phyloP scores from a whole-genome alignment of 2,888 invertebrate genomes.

The Hermodice carunculata region DNA sequence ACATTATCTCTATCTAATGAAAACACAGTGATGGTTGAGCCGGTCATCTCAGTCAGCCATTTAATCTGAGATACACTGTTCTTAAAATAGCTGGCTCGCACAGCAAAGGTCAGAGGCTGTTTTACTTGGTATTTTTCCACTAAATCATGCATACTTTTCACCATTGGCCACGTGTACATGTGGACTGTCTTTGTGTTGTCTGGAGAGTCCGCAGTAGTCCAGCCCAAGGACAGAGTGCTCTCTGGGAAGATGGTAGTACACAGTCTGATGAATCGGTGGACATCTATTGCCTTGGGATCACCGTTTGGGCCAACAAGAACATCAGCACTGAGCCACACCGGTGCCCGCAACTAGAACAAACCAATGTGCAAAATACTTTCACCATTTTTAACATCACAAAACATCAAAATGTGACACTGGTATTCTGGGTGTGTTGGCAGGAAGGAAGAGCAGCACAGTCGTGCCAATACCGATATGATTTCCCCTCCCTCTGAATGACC shows the following conservation, averaged over 20 bases:
- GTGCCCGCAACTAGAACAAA: conserved; percentile 10
- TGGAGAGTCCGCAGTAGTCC: conserved; percentile 52
- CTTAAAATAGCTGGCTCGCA: conserved; percentile 37
- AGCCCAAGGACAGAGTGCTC: conserved; percentile 64
- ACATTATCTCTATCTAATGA: conserved; percentile 1
- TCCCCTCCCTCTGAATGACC: too few species aligned
- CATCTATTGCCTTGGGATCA: conserved; percentile 6
- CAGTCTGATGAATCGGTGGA: conserved; percentile 49
- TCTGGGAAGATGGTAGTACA: conserved; percentile 55
- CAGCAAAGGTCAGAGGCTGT: conserved; percentile 57
- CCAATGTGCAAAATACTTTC: too few species aligned
- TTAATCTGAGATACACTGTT: conserved; percentile 12
- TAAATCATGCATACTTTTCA: conserved; percentile 62
- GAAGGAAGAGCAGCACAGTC: too few species aligned
- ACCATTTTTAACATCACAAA: too few species aligned
- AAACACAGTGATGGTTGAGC: conserved; percentile 7
- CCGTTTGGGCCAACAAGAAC: conserved; percentile 12
- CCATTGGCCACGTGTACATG: conserved; percentile 61
- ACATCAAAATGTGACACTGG: too few species aligned
- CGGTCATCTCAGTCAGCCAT: conserved; percentile 30
- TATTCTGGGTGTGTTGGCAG: too few species aligned
- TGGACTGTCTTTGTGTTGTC: conserved; percentile 10
- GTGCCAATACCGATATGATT: too few species aligned
- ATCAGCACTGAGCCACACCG: conserved; percentile 16
- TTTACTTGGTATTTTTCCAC: conserved; percentile 45